Percentiles rank a stretch among this genome's conserved stretches.
phyloP scores from a whole-genome alignment of 2,888 invertebrate genomes.

The Drosophila siamana region DNA sequence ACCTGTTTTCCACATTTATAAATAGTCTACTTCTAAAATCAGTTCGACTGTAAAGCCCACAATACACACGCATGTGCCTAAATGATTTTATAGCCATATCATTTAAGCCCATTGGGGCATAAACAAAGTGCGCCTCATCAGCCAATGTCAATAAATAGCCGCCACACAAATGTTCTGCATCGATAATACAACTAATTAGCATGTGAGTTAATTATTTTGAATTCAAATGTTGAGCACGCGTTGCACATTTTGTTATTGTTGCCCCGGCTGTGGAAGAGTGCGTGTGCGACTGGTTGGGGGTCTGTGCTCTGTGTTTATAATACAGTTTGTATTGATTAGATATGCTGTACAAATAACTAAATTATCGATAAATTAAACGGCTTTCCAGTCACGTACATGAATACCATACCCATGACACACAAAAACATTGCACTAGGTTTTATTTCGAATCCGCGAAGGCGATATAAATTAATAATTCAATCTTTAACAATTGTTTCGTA shows the following conservation, averaged over 20 bases:
- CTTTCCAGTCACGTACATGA: conserved; percentile 34
- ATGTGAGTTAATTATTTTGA: conserved; percentile 77
- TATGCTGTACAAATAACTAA: conserved; percentile 37
- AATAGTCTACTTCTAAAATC: neutral
- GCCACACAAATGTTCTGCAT: conserved; percentile 44
- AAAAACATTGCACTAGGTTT: neutral
- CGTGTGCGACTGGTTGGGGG: conserved; percentile 6
- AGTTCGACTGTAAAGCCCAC: conserved; percentile 29
- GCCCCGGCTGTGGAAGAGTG: conserved; percentile 29
- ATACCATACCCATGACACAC: neutral
- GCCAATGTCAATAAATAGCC: conserved; percentile 62
- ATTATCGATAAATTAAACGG: conserved; percentile 50
- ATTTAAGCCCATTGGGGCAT: conserved; percentile 38
- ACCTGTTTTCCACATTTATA: neutral
- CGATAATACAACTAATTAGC: conserved; percentile 76
- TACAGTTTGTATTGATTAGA: conserved; percentile 41
- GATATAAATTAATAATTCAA: neutral
- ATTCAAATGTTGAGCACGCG: conserved; percentile 54
- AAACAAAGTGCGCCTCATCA: conserved; percentile 33
- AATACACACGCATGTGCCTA: neutral
- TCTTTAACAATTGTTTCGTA: neutral
- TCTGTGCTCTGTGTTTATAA: conserved; percentile 7
- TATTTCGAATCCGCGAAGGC: neutral
- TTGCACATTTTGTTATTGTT: conserved; percentile 54
- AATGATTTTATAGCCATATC: conserved; percentile 37